phyloP scores from a whole-genome alignment of 1,140 invertebrate species.

The Drosophila biarmipes region DNA sequence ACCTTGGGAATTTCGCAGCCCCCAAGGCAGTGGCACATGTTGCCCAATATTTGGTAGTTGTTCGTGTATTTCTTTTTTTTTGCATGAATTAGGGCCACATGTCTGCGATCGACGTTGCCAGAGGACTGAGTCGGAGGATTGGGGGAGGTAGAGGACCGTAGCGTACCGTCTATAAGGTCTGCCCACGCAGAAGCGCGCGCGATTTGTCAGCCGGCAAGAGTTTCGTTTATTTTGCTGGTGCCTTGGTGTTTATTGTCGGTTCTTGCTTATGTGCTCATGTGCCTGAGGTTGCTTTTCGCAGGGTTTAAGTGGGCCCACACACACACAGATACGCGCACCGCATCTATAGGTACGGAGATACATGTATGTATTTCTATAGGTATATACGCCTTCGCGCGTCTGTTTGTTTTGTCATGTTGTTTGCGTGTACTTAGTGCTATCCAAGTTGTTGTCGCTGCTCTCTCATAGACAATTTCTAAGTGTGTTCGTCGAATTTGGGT shows the following conservation, averaged over 20 bases:
- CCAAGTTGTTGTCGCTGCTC: conserved; percentile 66
- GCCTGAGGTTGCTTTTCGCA: conserved; percentile 79
- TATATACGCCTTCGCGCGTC: conserved; percentile 54
- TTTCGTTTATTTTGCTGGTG: conserved; percentile 46
- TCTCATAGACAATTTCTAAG: conserved; percentile 79
- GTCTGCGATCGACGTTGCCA: conserved; percentile 45
- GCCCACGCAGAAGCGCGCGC: conserved; percentile 54
- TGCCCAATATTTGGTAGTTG: conserved; percentile 17
- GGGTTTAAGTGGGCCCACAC: conserved; percentile 78
- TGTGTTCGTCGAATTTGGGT: conserved; percentile 77
- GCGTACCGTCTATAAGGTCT: conserved; percentile 18
- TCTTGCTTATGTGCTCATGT: conserved; percentile 58
- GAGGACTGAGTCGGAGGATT: conserved; percentile 17
- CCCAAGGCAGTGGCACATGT: conserved; percentile 31
- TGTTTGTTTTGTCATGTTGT: conserved; percentile 61
- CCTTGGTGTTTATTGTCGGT: conserved; percentile 61
- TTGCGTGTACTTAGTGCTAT: conserved; percentile 77
- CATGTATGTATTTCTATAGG: conserved; percentile 8
- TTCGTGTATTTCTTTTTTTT: conserved; percentile 26
- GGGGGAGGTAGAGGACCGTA: not conserved
- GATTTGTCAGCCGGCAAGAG: conserved; percentile 58
- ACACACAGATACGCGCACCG: conserved; percentile 18
- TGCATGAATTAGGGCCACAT: conserved; percentile 60
- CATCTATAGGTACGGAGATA: conserved; percentile 1
- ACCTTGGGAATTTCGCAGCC: conserved; percentile 35